phyloP scores from a whole-genome alignment of 2,888 invertebrate genomes.

The Dasypolia templi region DNA sequence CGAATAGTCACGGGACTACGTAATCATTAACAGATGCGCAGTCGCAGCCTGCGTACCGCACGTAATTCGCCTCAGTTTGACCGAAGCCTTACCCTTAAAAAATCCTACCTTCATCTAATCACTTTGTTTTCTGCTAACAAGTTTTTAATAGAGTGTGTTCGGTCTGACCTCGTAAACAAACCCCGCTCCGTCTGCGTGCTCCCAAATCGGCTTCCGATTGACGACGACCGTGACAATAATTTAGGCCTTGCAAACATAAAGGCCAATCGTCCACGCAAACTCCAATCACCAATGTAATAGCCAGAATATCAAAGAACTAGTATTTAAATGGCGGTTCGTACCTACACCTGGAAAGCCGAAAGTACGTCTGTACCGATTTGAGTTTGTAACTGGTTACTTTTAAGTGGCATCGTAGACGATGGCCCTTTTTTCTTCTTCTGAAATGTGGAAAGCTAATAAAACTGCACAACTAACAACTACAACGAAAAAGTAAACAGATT shows the following conservation, averaged over 20 bases:
- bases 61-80: too few species aligned
- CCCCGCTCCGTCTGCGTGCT: slow-evolving; percentile 3
- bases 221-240: slow-evolving; percentile 10
- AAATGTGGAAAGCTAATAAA: slow-evolving; percentile 26
- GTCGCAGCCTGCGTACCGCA: too few species aligned
- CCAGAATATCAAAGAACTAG: too few species aligned
- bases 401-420: neutral
- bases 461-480: neutral
- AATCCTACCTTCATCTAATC: neutral
- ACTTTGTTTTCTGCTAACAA: slow-evolving; percentile 6
- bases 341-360: neutral
- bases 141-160: slow-evolving; percentile 23
- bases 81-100: neutral
- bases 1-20: too few species aligned
- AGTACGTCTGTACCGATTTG: neutral
- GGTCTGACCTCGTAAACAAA: slow-evolving; percentile 14
- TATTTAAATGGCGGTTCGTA: neutral
- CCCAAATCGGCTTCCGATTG: slow-evolving; percentile 4
- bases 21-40: too few species aligned
- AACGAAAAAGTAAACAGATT: slow-evolving; percentile 3
- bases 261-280: too few species aligned
- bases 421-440: too few species aligned
- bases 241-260: neutral
- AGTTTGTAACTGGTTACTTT: neutral
- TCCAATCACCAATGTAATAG: neutral